Evolutionary conservation across 1,140 invertebrate genomes (phyloP).

Genomic region (Lycorma delicatula): DNA sequence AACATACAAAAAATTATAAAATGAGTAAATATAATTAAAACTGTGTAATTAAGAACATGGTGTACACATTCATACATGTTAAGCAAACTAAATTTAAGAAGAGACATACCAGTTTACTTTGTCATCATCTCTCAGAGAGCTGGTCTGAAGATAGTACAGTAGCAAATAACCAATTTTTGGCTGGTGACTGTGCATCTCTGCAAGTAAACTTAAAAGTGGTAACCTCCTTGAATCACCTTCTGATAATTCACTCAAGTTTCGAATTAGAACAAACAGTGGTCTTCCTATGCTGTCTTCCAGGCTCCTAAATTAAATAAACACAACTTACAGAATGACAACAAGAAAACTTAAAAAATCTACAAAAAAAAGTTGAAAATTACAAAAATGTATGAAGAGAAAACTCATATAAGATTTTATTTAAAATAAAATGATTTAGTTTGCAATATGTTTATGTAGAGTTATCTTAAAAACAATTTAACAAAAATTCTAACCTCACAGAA

Average conservation of each 20-base stretch:
- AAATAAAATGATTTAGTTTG: no score
- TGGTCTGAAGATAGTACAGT: slow-evolving; percentile 77
- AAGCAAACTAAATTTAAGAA: slow-evolving; percentile 5
- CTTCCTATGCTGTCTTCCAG: slow-evolving; percentile 71
- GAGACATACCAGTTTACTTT: slow-evolving; percentile 37
- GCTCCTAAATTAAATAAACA: slow-evolving; percentile 39
- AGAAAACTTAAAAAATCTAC: no score
- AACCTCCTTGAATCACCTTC: slow-evolving; percentile 71
- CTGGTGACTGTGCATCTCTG: slow-evolving; percentile 62
- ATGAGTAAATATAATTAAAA: no score
- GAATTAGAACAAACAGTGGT: slow-evolving; percentile 72
- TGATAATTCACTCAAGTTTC: slow-evolving; percentile 57
- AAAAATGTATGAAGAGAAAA: no score
- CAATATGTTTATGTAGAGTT: no score
- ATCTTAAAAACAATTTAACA: no score
- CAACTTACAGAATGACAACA: background rate
- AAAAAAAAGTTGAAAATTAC: no score
- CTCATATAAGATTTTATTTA: no score
- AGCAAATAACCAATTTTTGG: slow-evolving; percentile 74
- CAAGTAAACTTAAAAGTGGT: slow-evolving; percentile 59
- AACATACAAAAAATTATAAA: no score
- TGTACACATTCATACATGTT: slow-evolving; percentile 24
- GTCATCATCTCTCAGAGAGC: slow-evolving; percentile 43
- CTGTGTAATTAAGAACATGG: no score
- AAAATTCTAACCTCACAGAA: no score